Conservation (phyloP, 2,888 invertebrate genomes). For the Drosophila flavopinicola region DNA sequence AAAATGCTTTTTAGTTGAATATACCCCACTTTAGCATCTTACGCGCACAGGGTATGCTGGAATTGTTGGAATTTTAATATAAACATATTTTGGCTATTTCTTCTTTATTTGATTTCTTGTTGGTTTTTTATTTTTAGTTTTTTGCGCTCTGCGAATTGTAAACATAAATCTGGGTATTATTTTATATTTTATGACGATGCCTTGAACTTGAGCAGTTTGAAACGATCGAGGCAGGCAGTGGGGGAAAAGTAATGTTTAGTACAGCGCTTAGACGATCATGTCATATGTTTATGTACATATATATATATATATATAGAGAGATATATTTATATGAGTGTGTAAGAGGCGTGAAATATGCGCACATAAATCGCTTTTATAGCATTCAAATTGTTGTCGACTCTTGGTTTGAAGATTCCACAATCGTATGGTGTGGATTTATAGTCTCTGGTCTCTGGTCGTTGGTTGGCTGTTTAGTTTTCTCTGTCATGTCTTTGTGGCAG, state of each 20-base stretch:
- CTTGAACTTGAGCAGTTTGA: slow-evolving; percentile 43
- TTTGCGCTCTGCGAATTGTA: slow-evolving; percentile 44
- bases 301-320: background rate
- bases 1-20: no score
- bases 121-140: background rate
- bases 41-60: slow-evolving; percentile 11
- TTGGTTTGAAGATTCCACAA: slow-evolving; percentile 33
- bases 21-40: background rate
- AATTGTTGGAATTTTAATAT: slow-evolving; percentile 24
- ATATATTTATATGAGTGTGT: slow-evolving; percentile 5
- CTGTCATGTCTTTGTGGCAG: background rate
- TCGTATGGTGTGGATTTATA: slow-evolving; percentile 24
- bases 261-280: slow-evolving; percentile 19
- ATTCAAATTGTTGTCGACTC: slow-evolving; percentile 51
- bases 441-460: slow-evolving; percentile 1
- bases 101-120: background rate
- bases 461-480: slow-evolving; percentile 4
- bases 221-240: background rate
- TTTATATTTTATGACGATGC: slow-evolving; percentile 29
- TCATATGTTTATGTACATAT: slow-evolving; percentile 10
- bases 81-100: slow-evolving; percentile 23
- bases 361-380: slow-evolving; percentile 66
- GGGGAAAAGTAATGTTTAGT: slow-evolving; percentile 22
- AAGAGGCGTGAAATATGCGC: slow-evolving; percentile 59
- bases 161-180: slow-evolving; percentile 45